Percentiles rank a stretch among this genome's conserved stretches.
Conservation (phyloP, 53 echinoderm and acorn worm species). For the Apostichopus leukothele region DNA sequence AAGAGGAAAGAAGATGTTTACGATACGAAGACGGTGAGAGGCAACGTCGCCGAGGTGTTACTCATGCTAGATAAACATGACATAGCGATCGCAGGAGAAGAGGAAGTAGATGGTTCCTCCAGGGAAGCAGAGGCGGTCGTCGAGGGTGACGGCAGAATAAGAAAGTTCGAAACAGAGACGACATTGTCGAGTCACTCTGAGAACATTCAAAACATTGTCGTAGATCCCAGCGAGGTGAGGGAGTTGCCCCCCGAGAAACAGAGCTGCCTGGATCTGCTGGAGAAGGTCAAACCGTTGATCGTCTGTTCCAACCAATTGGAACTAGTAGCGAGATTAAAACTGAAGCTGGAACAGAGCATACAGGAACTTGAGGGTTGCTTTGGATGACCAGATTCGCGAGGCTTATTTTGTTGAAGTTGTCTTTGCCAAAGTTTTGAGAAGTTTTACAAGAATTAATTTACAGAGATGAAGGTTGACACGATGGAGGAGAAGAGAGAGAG, state of each 20-base stretch:
- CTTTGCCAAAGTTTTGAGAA: too few species aligned
- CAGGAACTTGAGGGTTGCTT: constrained; percentile 11
- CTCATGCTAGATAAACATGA: constrained; percentile 22
- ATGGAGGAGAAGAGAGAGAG: too few species aligned
- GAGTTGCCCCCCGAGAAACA: constrained; percentile 27
- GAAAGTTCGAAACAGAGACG: not conserved
- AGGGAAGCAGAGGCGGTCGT: not conserved
- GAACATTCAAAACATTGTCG: not conserved
- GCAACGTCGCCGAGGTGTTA: not conserved
- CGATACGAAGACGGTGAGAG: not conserved
- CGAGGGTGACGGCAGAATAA: not conserved
- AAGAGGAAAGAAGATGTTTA: not conserved
- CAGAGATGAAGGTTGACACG: too few species aligned
- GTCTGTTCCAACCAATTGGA: not conserved
- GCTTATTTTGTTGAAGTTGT: too few species aligned
- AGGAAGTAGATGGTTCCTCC: not conserved
- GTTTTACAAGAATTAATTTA: too few species aligned
- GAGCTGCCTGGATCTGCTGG: constrained; percentile 13
- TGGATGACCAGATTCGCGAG: not conserved
- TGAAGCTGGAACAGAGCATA: not conserved
- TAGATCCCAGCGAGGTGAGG: not conserved
- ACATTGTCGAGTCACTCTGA: not conserved
- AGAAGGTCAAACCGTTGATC: constrained; percentile 12
- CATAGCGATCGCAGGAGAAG: not conserved
- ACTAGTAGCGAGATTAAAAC: constrained; percentile 21